phyloP scores from a whole-genome alignment of 2,888 invertebrate species.

The Cantharis nigra region DNA sequence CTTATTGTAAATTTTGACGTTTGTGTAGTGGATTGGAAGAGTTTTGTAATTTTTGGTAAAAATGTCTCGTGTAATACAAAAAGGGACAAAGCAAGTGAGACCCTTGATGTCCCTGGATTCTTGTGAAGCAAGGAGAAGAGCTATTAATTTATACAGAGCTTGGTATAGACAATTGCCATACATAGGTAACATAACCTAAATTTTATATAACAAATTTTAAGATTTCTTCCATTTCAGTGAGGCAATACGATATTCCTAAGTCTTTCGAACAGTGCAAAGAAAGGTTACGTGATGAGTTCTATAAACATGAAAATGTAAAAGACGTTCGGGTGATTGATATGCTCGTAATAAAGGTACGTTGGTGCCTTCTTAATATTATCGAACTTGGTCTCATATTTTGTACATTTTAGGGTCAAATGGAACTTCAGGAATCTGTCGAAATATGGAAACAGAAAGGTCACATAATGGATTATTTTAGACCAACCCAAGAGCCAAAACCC shows the following conservation, averaged over 20 bases:
- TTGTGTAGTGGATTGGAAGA: conserved; percentile 1
- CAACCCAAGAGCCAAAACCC: conserved; percentile 82
- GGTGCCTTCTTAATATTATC: neutral
- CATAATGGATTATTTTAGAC: conserved; percentile 86
- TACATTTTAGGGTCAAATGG: conserved; percentile 88
- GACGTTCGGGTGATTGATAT: conserved; percentile 91
- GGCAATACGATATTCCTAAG: conserved; percentile 83
- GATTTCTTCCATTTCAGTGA: conserved; percentile 63
- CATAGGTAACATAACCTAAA: conserved; percentile 68
- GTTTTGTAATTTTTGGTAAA: conserved; percentile 38
- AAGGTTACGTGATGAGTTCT: conserved; percentile 80
- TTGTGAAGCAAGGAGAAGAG: conserved; percentile 80
- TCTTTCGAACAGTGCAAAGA: conserved; percentile 67
- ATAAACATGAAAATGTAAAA: conserved; percentile 74
- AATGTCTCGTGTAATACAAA: conserved; percentile 58
- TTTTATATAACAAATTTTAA: conserved; percentile 37
- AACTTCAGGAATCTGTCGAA: conserved; percentile 82
- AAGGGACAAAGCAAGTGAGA: conserved; percentile 70
- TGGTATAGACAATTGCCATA: conserved; percentile 93
- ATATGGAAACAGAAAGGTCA: conserved; percentile 90
- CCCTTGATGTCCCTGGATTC: conserved; percentile 82
- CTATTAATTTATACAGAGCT: conserved; percentile 86
- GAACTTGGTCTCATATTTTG: neutral
- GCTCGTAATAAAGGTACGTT: conserved; percentile 83
- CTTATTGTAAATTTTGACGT: neutral